Percentiles rank a stretch among this genome's conserved stretches.
Conservation (phyloP, 1,140 invertebrate genomes). For the Metopolophium dirhodum region DNA sequence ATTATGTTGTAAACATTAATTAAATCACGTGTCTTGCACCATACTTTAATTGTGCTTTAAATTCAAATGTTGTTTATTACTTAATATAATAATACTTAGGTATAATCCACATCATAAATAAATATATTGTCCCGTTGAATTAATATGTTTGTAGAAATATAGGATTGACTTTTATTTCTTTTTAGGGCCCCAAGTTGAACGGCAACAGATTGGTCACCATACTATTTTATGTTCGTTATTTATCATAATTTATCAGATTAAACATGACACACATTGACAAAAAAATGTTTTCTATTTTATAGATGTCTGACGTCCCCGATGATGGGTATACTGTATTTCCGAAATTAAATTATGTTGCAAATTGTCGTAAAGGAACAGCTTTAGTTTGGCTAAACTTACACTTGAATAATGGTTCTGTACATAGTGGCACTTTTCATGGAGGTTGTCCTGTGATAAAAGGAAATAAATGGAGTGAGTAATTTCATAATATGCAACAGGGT, state of each 20-base stretch:
- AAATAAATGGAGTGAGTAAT: conserved; percentile 36
- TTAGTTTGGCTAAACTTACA: conserved; percentile 29
- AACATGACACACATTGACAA: background rate
- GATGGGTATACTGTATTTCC: conserved; percentile 31
- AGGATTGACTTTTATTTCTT: background rate
- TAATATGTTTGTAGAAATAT: background rate
- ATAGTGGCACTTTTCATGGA: background rate
- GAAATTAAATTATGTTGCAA: background rate
- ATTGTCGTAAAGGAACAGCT: conserved; percentile 20
- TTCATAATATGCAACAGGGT: background rate
- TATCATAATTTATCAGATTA: background rate
- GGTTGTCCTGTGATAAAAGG: conserved; percentile 35
- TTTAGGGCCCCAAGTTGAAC: background rate
- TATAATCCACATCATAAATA: background rate
- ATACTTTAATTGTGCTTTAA: background rate
- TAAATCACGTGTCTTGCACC: background rate
- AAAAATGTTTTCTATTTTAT: background rate
- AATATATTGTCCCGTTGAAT: background rate
- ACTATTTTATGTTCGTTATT: conserved; percentile 28
- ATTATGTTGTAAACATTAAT: background rate
- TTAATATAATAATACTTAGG: background rate
- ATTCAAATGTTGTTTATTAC: background rate
- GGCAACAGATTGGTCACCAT: background rate
- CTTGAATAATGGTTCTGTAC: background rate
- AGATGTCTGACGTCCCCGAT: background rate